phyloP scores from a whole-genome alignment of 2,888 invertebrate genomes.

The Yponomeuta cagnagella region DNA sequence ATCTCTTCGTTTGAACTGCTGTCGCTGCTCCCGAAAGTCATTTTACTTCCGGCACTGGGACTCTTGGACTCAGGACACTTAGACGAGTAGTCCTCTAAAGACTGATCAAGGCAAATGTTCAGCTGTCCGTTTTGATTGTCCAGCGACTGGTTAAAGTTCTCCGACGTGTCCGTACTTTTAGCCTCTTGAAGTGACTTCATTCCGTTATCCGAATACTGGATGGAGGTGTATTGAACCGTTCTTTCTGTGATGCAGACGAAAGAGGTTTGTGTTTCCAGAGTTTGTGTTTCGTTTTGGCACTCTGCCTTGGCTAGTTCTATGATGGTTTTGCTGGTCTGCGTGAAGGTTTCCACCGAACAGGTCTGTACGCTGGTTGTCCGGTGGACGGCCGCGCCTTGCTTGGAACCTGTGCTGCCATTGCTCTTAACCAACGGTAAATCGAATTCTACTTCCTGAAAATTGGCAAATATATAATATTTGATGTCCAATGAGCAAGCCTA shows the following conservation, averaged over 20 bases:
- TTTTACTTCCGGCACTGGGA: slow-evolving; percentile 29
- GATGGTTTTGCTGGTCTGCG: slow-evolving; percentile 77
- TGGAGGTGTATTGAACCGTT: background rate
- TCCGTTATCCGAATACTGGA: background rate
- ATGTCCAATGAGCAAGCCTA: too few relatives aligned
- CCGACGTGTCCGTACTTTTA: background rate
- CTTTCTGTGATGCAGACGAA: slow-evolving; percentile 49
- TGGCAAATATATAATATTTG: too few relatives aligned
- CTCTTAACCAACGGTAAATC: background rate
- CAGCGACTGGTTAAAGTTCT: background rate
- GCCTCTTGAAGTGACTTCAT: background rate
- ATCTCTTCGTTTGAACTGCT: slow-evolving; percentile 31
- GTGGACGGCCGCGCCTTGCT: background rate
- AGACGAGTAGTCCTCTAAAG: slow-evolving; percentile 43
- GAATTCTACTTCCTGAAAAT: background rate
- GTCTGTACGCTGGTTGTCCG: slow-evolving; percentile 30
- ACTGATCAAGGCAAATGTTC: slow-evolving; percentile 19
- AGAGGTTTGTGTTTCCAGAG: slow-evolving; percentile 62
- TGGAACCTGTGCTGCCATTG: background rate
- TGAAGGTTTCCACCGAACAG: slow-evolving; percentile 54
- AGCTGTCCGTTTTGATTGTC: background rate
- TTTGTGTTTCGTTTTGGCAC: slow-evolving; percentile 25
- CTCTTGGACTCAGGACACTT: slow-evolving; percentile 26
- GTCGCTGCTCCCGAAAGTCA: slow-evolving; percentile 29
- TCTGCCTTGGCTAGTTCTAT: slow-evolving; percentile 63